These are phyloP conservation scores for Baronia brevicornis DNA, from an alignment of 2,888 invertebrate genomes.

Conservation along the genomic window DNA sequence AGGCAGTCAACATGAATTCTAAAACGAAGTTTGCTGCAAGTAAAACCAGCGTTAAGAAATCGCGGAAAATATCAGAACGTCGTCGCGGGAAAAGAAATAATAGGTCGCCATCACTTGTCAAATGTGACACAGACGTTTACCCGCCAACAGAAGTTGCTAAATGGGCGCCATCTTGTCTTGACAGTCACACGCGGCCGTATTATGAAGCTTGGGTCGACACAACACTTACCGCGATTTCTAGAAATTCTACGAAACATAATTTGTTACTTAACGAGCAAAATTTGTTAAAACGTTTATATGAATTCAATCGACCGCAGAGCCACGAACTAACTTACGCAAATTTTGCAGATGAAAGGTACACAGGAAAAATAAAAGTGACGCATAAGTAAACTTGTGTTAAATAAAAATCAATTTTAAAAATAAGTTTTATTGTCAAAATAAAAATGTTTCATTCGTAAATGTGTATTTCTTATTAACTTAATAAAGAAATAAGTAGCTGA, in stretches of 20 bases:
- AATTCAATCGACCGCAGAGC: constrained; percentile 22
- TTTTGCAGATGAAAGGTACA: constrained; percentile 39
- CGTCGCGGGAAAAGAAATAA: constrained; percentile 8
- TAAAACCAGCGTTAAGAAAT: constrained; percentile 1
- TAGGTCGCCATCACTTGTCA: constrained; percentile 14
- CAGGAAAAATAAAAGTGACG: constrained; percentile 44
- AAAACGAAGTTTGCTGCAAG: constrained; percentile 14
- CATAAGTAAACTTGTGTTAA: constrained; percentile 19
- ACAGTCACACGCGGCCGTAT: constrained; percentile 44
- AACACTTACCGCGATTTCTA: constrained; percentile 40
- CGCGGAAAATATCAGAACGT: constrained; percentile 3
- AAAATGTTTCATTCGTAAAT: no score
- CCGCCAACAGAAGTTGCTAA: constrained; percentile 49
- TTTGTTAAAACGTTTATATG: constrained; percentile 27
- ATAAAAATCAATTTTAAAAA: no score
- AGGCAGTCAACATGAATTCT: neutral
- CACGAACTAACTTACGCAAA: constrained; percentile 39
- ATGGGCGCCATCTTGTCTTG: constrained; percentile 43
- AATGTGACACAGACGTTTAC: constrained; percentile 17
- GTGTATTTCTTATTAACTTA: no score
- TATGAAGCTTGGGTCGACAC: constrained; percentile 63
- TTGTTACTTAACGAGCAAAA: constrained; percentile 26
- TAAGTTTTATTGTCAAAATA: no score
- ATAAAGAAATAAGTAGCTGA: no score
- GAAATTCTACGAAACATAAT: constrained; percentile 30